These are phyloP conservation scores for Choloepus didactylus DNA, from an alignment of 2,797 vertebrate species.

Conservation along the genomic window DNA sequence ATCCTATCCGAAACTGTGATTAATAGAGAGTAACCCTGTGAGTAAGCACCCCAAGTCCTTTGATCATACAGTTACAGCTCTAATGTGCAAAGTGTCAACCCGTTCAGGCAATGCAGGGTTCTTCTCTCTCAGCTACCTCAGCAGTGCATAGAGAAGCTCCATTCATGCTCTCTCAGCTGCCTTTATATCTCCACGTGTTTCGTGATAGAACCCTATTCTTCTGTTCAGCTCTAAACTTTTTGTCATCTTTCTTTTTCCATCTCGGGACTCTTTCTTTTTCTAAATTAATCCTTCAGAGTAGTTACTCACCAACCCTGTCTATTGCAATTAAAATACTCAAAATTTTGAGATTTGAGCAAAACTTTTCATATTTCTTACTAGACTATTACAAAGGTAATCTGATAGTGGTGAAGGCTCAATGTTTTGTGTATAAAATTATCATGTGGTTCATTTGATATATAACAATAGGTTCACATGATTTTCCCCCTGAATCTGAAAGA, in stretches of 20 bases:
- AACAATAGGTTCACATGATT: background rate
- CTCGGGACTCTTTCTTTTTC: background rate
- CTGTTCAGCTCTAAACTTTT: background rate
- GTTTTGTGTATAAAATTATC: background rate
- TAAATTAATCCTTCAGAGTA: background rate
- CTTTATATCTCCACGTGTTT: background rate
- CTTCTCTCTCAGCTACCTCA: background rate
- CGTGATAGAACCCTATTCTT: background rate
- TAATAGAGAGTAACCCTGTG: background rate
- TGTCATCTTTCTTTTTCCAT: background rate
- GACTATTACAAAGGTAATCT: background rate
- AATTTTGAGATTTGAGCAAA: background rate
- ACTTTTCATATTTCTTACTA: background rate
- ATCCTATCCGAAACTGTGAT: background rate
- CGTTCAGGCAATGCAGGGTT: fast-evolving
- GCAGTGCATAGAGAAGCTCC: fast-evolving
- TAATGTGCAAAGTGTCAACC: background rate
- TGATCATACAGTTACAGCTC: background rate
- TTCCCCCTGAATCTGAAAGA: background rate
- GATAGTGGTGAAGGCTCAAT: background rate
- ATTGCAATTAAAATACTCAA: background rate
- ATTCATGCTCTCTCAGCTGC: background rate
- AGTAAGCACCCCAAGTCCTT: fast-evolving
- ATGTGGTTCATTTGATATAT: background rate
- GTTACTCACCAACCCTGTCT: background rate